Evolutionary conservation across 1,140 invertebrate genomes (phyloP).

Genomic region (Rhyacophila brunnea): DNA sequence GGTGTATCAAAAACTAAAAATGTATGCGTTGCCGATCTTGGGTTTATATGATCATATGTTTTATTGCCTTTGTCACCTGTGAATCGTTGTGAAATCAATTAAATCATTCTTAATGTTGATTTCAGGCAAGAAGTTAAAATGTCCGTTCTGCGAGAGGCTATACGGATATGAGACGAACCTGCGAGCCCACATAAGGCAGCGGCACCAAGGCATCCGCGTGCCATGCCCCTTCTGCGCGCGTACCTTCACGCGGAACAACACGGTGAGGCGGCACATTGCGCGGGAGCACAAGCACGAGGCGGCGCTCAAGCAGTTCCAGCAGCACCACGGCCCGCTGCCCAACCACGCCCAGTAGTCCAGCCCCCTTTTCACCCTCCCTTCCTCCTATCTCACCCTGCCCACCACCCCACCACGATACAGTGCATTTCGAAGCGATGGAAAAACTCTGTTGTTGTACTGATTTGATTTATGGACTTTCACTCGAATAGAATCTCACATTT

Average conservation of each 20-base stretch:
- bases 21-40: too few relatives aligned
- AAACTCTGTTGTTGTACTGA: conserved; percentile 1
- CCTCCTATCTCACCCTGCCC: conserved; percentile 4
- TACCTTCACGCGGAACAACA: conserved; percentile 91
- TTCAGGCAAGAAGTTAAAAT: conserved; percentile 85
- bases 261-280: conserved; percentile 81
- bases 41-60: too few relatives aligned
- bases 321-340: conserved; percentile 53
- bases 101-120: conserved; percentile 17
- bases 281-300: conserved; percentile 80
- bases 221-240: conserved; percentile 84
- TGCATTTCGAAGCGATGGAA: conserved; percentile 18
- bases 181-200: conserved; percentile 83
- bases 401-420: conserved; percentile 12
- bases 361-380: background rate
- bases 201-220: conserved; percentile 86
- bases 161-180: conserved; percentile 92
- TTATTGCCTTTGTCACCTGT: too few relatives aligned
- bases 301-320: conserved; percentile 66
- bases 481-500: too few relatives aligned
- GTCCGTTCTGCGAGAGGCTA: conserved; percentile 87
- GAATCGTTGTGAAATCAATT: too few relatives aligned
- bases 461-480: background rate
- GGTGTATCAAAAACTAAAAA: too few relatives aligned
- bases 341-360: conserved; percentile 60